Evolutionary conservation across 2,888 invertebrate species (phyloP).

Genomic region (Himalopsyche kuldschensis): DNA sequence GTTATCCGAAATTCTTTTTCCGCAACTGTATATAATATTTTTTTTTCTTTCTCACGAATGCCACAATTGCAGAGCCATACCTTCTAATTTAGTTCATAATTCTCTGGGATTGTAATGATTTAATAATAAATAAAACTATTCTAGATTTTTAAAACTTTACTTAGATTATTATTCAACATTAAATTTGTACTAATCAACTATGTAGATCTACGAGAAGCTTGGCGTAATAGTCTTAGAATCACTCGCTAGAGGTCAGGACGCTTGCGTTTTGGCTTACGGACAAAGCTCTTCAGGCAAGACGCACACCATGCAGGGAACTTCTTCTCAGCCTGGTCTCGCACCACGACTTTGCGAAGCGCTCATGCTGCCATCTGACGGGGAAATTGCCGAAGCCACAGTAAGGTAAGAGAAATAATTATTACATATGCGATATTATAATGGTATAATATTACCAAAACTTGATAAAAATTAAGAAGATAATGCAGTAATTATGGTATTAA

Average conservation of each 20-base stretch:
- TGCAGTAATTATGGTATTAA: too few relatives aligned
- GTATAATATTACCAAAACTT: too few relatives aligned
- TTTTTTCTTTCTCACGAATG: too few relatives aligned
- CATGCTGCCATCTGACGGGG: slow-evolving; percentile 41
- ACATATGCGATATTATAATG: too few relatives aligned
- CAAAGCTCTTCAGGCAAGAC: slow-evolving; percentile 79
- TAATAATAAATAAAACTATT: too few relatives aligned
- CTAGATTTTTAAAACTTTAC: too few relatives aligned
- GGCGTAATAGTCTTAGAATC: slow-evolving; percentile 67
- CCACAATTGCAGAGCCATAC: too few relatives aligned
- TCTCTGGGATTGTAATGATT: too few relatives aligned
- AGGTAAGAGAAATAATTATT: slow-evolving; percentile 47
- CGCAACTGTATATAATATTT: too few relatives aligned
- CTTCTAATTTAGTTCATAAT: background rate
- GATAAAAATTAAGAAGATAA: too few relatives aligned
- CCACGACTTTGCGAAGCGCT: slow-evolving; percentile 52
- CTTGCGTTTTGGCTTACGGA: slow-evolving; percentile 74
- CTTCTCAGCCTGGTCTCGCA: slow-evolving; percentile 50
- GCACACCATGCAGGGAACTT: slow-evolving; percentile 74
- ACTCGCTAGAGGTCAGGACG: slow-evolving; percentile 65
- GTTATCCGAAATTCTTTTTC: too few relatives aligned
- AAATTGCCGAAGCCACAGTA: slow-evolving; percentile 46
- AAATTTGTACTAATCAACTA: slow-evolving; percentile 25
- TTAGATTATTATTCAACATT: too few relatives aligned
- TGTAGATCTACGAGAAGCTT: slow-evolving; percentile 66